Evolutionary conservation across 2,797 vertebrate species (phyloP), one percentile per base, ranked within the genome.

Genomic region (Molossus alvarezi): DNA sequence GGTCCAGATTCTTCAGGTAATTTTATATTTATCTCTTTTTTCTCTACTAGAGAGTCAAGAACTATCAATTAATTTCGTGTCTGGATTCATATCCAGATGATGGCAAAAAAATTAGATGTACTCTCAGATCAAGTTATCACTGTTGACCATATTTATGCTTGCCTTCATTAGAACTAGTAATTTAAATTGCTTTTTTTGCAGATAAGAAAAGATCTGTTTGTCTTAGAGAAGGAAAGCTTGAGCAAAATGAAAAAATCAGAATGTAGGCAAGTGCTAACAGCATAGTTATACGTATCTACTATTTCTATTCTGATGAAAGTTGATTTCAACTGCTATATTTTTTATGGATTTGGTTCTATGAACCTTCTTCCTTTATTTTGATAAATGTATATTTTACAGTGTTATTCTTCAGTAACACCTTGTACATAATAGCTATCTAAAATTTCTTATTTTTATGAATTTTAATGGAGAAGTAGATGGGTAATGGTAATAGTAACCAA

Each of bases 151-250:
- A 23, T 73, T 89, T 88, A 73, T 88, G 72, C 8, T 94, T 23
- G 33, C 37, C 17, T 89, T 71, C 60, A 17, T 69, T 75, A 53
- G 12, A 55, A 72, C 11, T 87, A 27, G 58, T 82, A 48, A 73
- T 89, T 85, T 91, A 91, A 88, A 17, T 93, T 96, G 79, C 41
- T 75, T 4, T 88, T 88, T 88, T n/a, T 14, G 37, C 29, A 11
- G 20, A 80, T 37, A 29, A 86, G 6, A 55, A 58, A 17, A 73
- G 37, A n/a, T 53, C 69, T 15, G 6, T 67, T 55, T 23, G n/a
- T 55, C 51, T 71, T 69, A 37, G 65, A 72, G 55, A 97, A 90
- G 67, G 58, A 71, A 86, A 67, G 23, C 45, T 27, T 80, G 33
- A 83, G 27, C 23, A 83, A 73, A 90, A 58, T n/a, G n/a, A 53